Conservation (phyloP, 92 coral and sea anemone species). For the Parazoanthus swiftii region DNA sequence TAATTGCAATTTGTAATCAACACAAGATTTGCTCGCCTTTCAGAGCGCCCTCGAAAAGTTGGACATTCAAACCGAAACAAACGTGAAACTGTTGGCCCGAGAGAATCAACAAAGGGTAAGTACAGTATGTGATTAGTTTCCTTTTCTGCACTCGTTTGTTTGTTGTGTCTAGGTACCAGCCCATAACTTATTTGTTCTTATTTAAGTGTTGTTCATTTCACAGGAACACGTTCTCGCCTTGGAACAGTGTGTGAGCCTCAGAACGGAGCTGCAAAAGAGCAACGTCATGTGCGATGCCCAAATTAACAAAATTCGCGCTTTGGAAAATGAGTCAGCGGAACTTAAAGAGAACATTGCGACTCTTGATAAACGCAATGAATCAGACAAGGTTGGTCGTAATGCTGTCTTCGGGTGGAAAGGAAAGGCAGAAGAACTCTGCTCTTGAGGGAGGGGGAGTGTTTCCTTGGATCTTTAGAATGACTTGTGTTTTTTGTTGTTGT, state of each 20-base stretch:
- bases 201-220: background rate
- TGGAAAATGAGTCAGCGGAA: conserved; percentile 75
- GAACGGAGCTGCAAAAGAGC: conserved; percentile 80
- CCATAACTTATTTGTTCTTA: background rate
- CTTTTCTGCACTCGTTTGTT: background rate
- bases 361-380: conserved; percentile 78
- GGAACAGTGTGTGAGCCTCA: conserved; percentile 84
- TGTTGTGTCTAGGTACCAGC: background rate
- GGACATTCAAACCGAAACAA: conserved; percentile 91
- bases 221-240: conserved; percentile 78
- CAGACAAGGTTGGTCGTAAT: conserved; percentile 70
- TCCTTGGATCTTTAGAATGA: too few species aligned
- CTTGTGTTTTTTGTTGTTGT: too few species aligned
- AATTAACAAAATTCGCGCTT: conserved; percentile 63
- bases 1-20: background rate
- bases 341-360: conserved; percentile 55
- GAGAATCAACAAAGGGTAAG: conserved; percentile 79
- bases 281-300: conserved; percentile 75
- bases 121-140: background rate
- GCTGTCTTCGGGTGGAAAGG: background rate
- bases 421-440: background rate
- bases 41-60: conserved; percentile 88
- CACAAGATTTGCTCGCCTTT: background rate
- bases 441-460: background rate
- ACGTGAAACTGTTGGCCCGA: conserved; percentile 78